These are phyloP conservation scores for Lagenorhynchus albirostris DNA, from an alignment of 2,113 vertebrate species.

Conservation along the genomic window DNA sequence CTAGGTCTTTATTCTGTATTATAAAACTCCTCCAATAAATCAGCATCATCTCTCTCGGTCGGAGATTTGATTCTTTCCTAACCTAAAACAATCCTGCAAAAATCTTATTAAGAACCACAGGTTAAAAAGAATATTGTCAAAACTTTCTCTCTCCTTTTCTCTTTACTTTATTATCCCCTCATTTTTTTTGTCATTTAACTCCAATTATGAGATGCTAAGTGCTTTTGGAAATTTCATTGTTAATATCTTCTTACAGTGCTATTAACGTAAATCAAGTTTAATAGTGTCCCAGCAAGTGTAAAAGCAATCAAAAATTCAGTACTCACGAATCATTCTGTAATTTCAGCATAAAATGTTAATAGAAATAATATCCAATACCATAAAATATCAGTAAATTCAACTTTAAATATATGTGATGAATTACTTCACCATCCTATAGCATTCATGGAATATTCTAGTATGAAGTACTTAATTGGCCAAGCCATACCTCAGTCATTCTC, in stretches of 20 bases:
- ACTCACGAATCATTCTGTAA: constrained; percentile 92
- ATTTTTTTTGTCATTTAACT: constrained; percentile 91
- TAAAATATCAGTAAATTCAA: constrained; percentile 91
- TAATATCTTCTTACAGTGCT: constrained; percentile 90
- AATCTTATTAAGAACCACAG: constrained; percentile 79
- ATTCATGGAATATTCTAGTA: constrained; percentile 60
- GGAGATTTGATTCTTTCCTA: constrained; percentile 67
- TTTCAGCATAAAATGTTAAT: constrained; percentile 93
- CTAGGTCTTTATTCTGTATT: constrained; percentile 22
- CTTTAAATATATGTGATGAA: constrained; percentile 88
- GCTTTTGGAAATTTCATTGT: constrained; percentile 91
- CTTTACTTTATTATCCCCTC: constrained; percentile 83
- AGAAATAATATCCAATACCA: constrained; percentile 91
- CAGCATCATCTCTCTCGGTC: constrained; percentile 48
- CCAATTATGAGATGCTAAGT: constrained; percentile 91
- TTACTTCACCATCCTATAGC: constrained; percentile 75
- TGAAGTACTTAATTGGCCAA: constrained; percentile 60
- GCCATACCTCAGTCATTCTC: background rate
- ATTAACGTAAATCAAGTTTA: constrained; percentile 92
- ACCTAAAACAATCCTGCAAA: constrained; percentile 71
- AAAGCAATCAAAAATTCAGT: constrained; percentile 93
- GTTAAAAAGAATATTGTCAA: constrained; percentile 83
- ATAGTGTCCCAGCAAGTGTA: constrained; percentile 90
- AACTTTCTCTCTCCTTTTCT: constrained; percentile 78
- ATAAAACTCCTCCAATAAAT: background rate